Conservation (phyloP, 2,888 invertebrate genomes). For the Tipula helvola region DNA sequence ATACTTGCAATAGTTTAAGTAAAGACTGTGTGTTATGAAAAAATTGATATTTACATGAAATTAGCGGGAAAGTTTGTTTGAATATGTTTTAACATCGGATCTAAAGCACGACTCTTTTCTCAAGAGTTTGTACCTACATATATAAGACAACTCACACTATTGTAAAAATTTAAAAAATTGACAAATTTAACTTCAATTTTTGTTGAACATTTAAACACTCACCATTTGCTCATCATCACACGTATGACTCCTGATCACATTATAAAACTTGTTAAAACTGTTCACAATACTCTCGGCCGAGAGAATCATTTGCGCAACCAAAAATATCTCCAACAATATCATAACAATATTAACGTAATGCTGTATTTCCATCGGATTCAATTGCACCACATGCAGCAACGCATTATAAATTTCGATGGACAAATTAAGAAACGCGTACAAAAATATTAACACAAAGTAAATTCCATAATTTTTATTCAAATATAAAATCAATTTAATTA, state of each 20-base stretch:
- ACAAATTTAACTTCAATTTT: too few relatives aligned
- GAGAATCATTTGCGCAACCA: background rate
- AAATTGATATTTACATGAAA: too few relatives aligned
- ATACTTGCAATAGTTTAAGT: too few relatives aligned
- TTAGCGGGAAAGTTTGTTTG: too few relatives aligned
- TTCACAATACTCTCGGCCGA: background rate
- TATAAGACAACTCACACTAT: too few relatives aligned
- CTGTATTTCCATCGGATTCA: background rate
- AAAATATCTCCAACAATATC: background rate
- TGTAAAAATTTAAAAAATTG: too few relatives aligned
- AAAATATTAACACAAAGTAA: background rate
- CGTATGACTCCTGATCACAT: background rate
- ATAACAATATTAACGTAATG: background rate
- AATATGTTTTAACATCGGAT: too few relatives aligned
- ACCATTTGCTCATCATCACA: background rate
- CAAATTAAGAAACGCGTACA: background rate
- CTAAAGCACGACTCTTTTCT: too few relatives aligned
- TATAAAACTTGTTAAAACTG: background rate
- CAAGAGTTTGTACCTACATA: too few relatives aligned
- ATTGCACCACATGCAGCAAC: background rate
- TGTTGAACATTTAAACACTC: background rate
- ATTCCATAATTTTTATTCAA: background rate
- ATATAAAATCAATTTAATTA: background rate
- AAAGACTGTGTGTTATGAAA: too few relatives aligned
- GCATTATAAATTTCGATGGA: background rate